phyloP scores from a whole-genome alignment of 1,140 invertebrate species.

The Whitmania pigra region DNA sequence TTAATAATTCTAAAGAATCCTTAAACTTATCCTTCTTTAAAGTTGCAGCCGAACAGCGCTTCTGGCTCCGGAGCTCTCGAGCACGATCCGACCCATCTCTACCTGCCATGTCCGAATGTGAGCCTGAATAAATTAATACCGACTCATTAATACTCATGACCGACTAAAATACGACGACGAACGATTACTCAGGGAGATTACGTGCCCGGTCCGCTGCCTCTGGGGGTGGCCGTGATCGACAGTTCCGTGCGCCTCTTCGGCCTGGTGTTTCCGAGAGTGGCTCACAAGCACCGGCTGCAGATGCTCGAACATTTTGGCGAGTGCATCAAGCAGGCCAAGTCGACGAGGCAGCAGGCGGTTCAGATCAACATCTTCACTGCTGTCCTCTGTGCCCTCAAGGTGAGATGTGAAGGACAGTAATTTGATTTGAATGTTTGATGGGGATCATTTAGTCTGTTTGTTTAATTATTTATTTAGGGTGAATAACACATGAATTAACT shows the following conservation, averaged over 20 bases:
- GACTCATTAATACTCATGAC: no score
- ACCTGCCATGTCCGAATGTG: slow-evolving; percentile 54
- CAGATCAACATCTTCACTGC: slow-evolving; percentile 95
- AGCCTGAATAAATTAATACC: slow-evolving; percentile 30
- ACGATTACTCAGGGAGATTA: slow-evolving; percentile 37
- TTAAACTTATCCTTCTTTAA: slow-evolving; percentile 29
- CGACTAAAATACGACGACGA: neutral
- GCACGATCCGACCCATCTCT: slow-evolving; percentile 83
- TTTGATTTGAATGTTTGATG: no score
- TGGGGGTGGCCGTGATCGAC: slow-evolving; percentile 94
- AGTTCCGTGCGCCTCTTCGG: slow-evolving; percentile 83
- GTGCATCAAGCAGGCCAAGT: slow-evolving; percentile 80
- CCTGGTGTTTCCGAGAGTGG: slow-evolving; percentile 78
- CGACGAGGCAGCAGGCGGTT: slow-evolving; percentile 77
- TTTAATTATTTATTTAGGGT: no score
- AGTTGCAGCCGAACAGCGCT: slow-evolving; percentile 79
- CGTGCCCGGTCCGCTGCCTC: slow-evolving; percentile 69
- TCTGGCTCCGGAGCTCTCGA: slow-evolving; percentile 87
- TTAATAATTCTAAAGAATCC: no score
- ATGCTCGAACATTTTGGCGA: slow-evolving; percentile 93
- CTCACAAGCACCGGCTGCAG: slow-evolving; percentile 85
- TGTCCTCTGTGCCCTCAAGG: slow-evolving; percentile 71
- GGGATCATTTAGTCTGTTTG: no score
- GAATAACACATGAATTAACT: no score
- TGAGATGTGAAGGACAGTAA: slow-evolving; percentile 18